Base-by-base conservation (phyloP, 37 sponge, comb jelly and placozoan genomes). In the Cladorhizidae sp. region DNA sequence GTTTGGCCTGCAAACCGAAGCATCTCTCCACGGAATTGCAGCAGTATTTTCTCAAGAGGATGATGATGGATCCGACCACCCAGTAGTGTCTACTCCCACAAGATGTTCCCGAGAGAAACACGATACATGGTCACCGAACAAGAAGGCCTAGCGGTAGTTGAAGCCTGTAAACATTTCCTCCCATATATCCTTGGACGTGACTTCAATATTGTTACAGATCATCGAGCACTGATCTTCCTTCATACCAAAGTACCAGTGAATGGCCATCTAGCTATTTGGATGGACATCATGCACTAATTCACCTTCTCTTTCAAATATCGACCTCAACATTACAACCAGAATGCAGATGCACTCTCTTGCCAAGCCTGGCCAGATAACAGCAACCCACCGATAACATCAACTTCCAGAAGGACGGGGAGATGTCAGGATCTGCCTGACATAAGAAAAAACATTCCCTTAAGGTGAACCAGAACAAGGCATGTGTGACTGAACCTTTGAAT, bases 381-480 rank as follows among this genome's bases (percentile, higher is more conserved):
- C 54, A 52, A 11, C 17, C 55, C 55, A 12, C 12, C 55, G 17
- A 54, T 26, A 6, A 6, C 20, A 17, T 11, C 62, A 23, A 61
- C 62, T 61, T 61, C 62, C 8, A 28, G 25, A 61, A 61, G 54
- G 62, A 17, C 26, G 62, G 62, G 62, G 62, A 61, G 62, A 28
- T 61, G 62, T 61, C 25, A 22, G 62, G 54, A n/a, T n/a, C n/a
- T n/a, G n/a, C n/a, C n/a, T n/a, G n/a, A n/a, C n/a, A n/a, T n/a
- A n/a, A n/a, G n/a, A n/a, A n/a, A n/a, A n/a, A n/a, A n/a, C n/a
- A n/a, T n/a, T n/a, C n/a, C n/a, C n/a, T n/a, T n/a, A n/a, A n/a
- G n/a, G n/a, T n/a, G n/a, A n/a, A n/a, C n/a, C n/a, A n/a, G n/a
- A n/a, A n/a, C n/a, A n/a, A n/a, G n/a, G n/a, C n/a, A n/a, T n/a